Evolutionary conservation across 2,113 vertebrate species (phyloP).

Genomic region (Hiodon tergisus): DNA sequence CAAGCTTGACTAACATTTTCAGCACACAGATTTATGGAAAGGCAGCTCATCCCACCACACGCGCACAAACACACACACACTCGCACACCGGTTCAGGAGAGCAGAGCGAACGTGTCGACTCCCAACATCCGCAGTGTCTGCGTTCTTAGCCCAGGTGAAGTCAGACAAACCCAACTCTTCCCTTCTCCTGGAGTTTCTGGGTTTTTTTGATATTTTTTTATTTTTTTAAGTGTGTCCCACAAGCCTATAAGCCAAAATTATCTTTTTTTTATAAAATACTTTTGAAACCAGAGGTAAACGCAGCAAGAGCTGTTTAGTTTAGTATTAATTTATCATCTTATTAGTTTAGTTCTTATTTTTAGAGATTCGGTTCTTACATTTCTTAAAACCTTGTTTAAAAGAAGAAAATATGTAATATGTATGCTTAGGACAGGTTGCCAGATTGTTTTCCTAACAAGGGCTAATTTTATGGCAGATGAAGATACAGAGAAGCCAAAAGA

Average conservation of each 20-base stretch:
- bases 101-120: conserved; percentile 25
- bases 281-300: background rate
- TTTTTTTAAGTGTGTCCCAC: conserved; percentile 7
- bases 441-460: too few relatives aligned
- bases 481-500: too few relatives aligned
- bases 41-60: conserved; percentile 44
- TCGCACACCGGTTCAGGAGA: background rate
- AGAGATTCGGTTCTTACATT: too few relatives aligned
- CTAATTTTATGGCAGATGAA: too few relatives aligned
- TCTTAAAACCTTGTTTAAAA: too few relatives aligned
- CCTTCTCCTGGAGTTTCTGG: background rate
- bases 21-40: conserved; percentile 47
- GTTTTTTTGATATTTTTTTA: background rate
- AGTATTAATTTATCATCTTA: too few relatives aligned
- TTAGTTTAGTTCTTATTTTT: too few relatives aligned
- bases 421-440: too few relatives aligned
- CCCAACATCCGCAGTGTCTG: conserved; percentile 33
- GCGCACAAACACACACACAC: conserved; percentile 39
- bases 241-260: background rate
- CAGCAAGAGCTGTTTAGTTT: too few relatives aligned
- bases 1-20: conserved; percentile 43
- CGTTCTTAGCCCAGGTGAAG: conserved; percentile 23
- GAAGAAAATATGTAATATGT: too few relatives aligned
- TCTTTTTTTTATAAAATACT: background rate
- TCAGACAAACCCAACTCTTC: background rate